Evolutionary conservation across 2,797 vertebrate genomes (phyloP), one percentile per base, ranked within the genome.

Genomic region (Loriculus beryllinus): DNA sequence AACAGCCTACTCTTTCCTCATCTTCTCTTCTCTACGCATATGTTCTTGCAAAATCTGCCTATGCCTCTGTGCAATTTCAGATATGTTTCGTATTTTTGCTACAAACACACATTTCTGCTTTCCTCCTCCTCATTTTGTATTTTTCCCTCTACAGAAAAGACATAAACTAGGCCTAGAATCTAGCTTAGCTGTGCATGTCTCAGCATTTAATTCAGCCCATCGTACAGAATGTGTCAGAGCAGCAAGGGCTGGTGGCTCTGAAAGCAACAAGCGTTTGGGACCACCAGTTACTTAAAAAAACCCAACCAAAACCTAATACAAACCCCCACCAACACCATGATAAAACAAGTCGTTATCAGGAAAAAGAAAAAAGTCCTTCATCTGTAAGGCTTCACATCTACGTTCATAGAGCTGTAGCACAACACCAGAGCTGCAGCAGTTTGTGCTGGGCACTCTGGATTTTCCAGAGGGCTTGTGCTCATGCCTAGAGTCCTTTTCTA

Each of bases 191-290:
- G 23, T 33, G 28, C 21, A 7, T 45, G 33, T 52, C 21, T 54
- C 64, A 51, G n/a, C 3, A 1, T 4, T 40, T 40, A 40, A 40
- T 40, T 22, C n/a, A 64, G 17, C 22, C 25, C 33, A 10, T 14
- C 60, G 39, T 9, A 45, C 7, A 45, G 57, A 21, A 18, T 1
- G 1, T 2, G 5, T 23, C 33, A 8, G 63, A 40, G 51, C 51
- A 28, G 57, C 1, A 0, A 37, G 31, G 40, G 31, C 64, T 28
- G 17, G 13, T 1, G 1, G 23, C 56, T 62, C 54, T 21, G n/a
- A 11, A 17, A 33, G 35, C 2, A 1, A 47, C 29, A 8, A 28
- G 33, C 8, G 6, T 62, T 47, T 33, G 47, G 33, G 40, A 14
- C 22, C 5, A 9, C 21, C n/a, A 52, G 28, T 39, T 59, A 79